A percentile compares a stretch with the other conserved stretches of the same genome.
Evolutionary conservation across 1,140 invertebrate species (phyloP).

Genomic region (Ceratina australensis): DNA sequence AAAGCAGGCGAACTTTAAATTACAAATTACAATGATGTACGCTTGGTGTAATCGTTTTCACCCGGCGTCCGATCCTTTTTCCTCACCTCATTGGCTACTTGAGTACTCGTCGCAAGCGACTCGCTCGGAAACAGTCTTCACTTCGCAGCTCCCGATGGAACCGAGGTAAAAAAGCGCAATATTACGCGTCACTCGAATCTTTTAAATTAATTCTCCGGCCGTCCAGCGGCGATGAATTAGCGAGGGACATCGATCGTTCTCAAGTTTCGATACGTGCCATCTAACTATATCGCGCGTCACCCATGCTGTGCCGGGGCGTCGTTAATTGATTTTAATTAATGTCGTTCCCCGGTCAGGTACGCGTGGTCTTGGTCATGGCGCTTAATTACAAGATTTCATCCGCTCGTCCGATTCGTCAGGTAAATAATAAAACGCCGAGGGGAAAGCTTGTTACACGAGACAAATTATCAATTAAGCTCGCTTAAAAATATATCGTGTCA

Average conservation of each 20-base stretch:
- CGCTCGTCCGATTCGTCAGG: background rate
- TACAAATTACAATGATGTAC: background rate
- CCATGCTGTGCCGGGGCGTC: slow-evolving; percentile 8
- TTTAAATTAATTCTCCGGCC: slow-evolving; percentile 17
- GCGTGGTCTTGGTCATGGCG: too few relatives aligned
- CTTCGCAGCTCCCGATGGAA: background rate
- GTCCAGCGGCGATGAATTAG: slow-evolving; percentile 19
- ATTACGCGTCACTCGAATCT: background rate
- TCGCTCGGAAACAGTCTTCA: background rate
- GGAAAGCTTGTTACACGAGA: background rate
- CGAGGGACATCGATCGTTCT: slow-evolving; percentile 13
- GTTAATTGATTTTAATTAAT: slow-evolving; percentile 63
- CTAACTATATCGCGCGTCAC: slow-evolving; percentile 16
- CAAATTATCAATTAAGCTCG: slow-evolving; percentile 35
- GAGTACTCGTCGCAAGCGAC: background rate
- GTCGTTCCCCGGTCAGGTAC: slow-evolving; percentile 29
- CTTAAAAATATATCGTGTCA: too few relatives aligned
- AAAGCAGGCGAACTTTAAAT: background rate
- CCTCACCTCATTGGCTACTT: too few relatives aligned
- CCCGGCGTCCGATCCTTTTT: background rate
- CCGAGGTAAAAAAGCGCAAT: background rate
- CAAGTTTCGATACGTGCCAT: slow-evolving; percentile 28
- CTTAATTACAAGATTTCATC: slow-evolving; percentile 37
- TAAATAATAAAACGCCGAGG: slow-evolving; percentile 48
- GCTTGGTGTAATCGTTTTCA: background rate